Conservation (phyloP, 2,113 vertebrate genomes). For the Mesembrinibis cayennensis region DNA sequence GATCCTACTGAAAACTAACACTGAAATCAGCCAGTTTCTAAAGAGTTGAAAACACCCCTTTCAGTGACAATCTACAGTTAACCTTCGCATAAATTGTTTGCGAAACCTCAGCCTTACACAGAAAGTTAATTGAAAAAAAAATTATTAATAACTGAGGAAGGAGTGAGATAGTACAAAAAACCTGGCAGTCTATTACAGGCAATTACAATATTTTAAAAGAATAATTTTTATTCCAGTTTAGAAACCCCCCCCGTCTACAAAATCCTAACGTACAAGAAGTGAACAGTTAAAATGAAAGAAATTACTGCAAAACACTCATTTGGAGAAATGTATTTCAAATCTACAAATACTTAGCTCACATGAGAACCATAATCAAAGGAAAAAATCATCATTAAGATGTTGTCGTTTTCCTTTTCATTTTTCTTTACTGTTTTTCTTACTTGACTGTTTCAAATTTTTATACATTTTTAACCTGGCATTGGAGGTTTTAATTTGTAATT, state of each 20-base stretch:
- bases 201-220: not conserved
- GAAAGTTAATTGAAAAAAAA: not conserved
- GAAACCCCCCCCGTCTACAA: not conserved
- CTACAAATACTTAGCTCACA: not conserved
- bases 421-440: not conserved
- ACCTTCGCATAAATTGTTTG: not conserved
- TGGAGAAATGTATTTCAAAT: not conserved
- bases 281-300: not conserved
- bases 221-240: not conserved
- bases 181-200: not conserved
- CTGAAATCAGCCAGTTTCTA: conserved; percentile 12
- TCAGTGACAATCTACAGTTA: not conserved
- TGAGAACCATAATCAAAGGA: not conserved
- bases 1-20: conserved; percentile 37
- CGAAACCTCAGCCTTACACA: not conserved
- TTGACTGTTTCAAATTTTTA: not conserved
- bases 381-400: not conserved
- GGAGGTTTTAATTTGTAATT: not conserved
- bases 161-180: not conserved
- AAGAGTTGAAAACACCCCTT: not conserved
- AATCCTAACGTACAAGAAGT: not conserved
- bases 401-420: not conserved
- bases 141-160: not conserved
- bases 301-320: not conserved
- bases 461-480: not conserved